Conservation (phyloP, 2,113 vertebrate genomes). For the Melanotaenia duboulayi region DNA sequence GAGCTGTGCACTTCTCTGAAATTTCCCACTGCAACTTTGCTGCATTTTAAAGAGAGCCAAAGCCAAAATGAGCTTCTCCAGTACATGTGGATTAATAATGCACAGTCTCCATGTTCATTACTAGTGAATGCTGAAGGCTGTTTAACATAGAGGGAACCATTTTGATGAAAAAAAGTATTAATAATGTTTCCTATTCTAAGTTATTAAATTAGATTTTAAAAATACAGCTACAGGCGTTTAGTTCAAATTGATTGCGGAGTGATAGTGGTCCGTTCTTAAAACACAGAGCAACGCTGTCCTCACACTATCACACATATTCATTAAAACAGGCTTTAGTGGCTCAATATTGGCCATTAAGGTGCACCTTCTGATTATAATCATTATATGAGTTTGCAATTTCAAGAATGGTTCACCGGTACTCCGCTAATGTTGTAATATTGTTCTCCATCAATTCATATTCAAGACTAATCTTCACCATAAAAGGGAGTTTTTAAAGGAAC, state of each 20-base stretch:
- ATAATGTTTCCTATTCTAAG: constrained; percentile 99
- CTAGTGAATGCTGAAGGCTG: constrained; percentile 97
- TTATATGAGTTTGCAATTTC: constrained; percentile 77
- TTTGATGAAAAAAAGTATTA: constrained; percentile 99
- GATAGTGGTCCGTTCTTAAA: constrained; percentile 94
- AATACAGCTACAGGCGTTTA: constrained; percentile 97
- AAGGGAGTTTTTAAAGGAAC: constrained; percentile 62
- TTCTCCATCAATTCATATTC: constrained; percentile 73
- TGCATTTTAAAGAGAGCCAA: constrained; percentile 80
- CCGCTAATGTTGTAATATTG: constrained; percentile 70
- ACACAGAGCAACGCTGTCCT: constrained; percentile 69
- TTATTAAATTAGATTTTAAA: constrained; percentile 99
- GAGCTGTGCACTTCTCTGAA: constrained; percentile 83
- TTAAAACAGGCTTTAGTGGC: constrained; percentile 77
- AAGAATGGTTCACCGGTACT: constrained; percentile 69
- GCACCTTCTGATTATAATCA: constrained; percentile 83
- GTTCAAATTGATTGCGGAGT: constrained; percentile 97
- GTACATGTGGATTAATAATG: constrained; percentile 95
- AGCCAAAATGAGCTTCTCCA: constrained; percentile 94
- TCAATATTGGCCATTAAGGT: constrained; percentile 80
- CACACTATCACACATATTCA: constrained; percentile 76
- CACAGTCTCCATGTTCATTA: constrained; percentile 97
- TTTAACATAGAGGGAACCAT: constrained; percentile 97
- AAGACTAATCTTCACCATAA: constrained; percentile 79
- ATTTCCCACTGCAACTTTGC: constrained; percentile 68